phyloP scores from a whole-genome alignment of 2,113 vertebrate species.

The Megaceryle torquata region DNA sequence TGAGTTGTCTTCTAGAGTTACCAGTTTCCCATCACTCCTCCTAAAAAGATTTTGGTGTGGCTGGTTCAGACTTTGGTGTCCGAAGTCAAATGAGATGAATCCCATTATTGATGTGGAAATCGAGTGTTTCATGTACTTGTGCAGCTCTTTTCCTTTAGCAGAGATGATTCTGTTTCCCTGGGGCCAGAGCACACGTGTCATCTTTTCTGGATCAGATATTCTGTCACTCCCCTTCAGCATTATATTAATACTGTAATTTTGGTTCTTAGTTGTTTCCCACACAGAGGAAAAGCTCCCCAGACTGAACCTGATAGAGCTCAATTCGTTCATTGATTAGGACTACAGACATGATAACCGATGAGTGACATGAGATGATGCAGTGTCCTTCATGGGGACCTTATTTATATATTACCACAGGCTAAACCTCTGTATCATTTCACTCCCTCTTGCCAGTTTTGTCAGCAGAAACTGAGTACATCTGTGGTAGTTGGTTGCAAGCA shows the following conservation, averaged over 20 bases:
- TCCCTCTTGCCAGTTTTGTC: not conserved
- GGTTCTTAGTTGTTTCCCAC: not conserved
- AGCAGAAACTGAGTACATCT: not conserved
- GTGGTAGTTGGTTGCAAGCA: not conserved
- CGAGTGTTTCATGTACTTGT: not conserved
- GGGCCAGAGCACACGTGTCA: no score
- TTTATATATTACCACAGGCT: not conserved
- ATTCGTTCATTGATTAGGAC: not conserved
- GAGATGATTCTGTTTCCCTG: not conserved
- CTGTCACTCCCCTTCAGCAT: fast-evolving
- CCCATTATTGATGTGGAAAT: not conserved
- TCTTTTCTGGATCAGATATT: not conserved
- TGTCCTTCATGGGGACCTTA: not conserved
- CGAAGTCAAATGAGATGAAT: not conserved
- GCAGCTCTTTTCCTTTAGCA: not conserved
- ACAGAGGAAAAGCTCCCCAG: not conserved
- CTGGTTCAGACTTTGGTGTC: not conserved
- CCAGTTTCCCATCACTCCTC: not conserved
- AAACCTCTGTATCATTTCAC: not conserved
- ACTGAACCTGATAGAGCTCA: not conserved
- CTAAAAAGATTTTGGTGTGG: not conserved
- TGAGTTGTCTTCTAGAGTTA: not conserved
- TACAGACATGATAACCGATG: not conserved
- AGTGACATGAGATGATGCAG: fast-evolving
- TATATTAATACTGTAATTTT: not conserved